phyloP scores from a whole-genome alignment of 2,113 vertebrate species.

The Microtus montanus region DNA sequence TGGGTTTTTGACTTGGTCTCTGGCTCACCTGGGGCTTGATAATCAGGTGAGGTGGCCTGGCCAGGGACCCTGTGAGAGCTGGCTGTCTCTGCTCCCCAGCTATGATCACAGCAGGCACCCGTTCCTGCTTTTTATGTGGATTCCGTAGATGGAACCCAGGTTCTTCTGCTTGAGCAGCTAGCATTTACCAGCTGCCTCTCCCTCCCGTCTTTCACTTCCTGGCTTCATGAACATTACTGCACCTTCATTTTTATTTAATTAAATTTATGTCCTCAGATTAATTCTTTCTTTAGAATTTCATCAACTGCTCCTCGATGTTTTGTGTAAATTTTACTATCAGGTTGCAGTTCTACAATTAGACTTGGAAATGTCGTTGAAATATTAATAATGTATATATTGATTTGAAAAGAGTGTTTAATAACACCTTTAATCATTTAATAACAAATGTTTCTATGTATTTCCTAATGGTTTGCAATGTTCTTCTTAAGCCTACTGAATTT shows the following conservation, averaged over 20 bases:
- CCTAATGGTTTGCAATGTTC: not conserved
- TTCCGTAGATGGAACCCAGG: not conserved
- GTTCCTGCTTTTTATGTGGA: not conserved
- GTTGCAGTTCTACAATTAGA: not conserved
- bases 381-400: not conserved
- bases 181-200: not conserved
- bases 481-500: too few relatives aligned
- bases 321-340: not conserved
- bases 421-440: not conserved
- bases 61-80: not conserved
- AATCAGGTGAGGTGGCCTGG: not conserved
- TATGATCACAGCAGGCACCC: fast-evolving
- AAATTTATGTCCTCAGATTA: not conserved
- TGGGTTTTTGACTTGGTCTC: not conserved
- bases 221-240: not conserved
- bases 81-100: not conserved
- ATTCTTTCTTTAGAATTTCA: not conserved
- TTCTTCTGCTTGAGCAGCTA: too few relatives aligned
- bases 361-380: not conserved
- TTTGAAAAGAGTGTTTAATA: not conserved
- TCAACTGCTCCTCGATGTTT: too few relatives aligned
- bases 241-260: not conserved
- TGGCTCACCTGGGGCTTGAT: not conserved
- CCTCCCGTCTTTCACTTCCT: not conserved
- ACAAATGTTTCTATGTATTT: not conserved